Conservation (phyloP, 2,888 invertebrate species). For the Arrhopalites spinosus region DNA sequence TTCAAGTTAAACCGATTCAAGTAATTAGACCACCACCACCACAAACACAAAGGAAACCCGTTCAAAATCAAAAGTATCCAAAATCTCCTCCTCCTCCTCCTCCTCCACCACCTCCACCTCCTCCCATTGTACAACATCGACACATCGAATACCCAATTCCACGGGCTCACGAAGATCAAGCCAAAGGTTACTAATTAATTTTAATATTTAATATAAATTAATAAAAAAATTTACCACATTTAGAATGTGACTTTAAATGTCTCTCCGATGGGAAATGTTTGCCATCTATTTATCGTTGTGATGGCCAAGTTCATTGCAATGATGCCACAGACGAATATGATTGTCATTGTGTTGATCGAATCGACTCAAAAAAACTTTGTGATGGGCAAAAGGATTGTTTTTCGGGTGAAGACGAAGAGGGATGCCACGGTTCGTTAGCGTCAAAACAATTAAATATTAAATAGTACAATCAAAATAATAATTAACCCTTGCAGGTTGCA, state of each 20-base stretch:
- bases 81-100: not conserved
- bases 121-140: not conserved
- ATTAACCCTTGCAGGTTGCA: slow-evolving; percentile 36
- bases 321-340: slow-evolving; percentile 78
- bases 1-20: not conserved
- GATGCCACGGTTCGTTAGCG: slow-evolving; percentile 30
- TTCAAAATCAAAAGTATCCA: not conserved
- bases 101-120: not conserved
- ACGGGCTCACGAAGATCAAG: no score
- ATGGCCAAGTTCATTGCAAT: slow-evolving; percentile 62
- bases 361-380: slow-evolving; percentile 70
- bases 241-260: slow-evolving; percentile 42
- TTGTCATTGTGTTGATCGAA: slow-evolving; percentile 75
- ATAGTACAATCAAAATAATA: not conserved
- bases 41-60: not conserved
- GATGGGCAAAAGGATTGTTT: slow-evolving; percentile 74
- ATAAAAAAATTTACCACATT: not conserved
- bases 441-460: not conserved
- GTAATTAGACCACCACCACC: not conserved
- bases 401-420: slow-evolving; percentile 41
- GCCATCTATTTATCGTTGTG: slow-evolving; percentile 31
- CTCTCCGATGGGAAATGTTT: slow-evolving; percentile 43
- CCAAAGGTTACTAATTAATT: not conserved
- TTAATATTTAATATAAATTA: not conserved
- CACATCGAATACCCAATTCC: no score